These are phyloP conservation scores for Ophion ventricosus DNA, from an alignment of 2,888 invertebrate genomes.

Conservation along the genomic window DNA sequence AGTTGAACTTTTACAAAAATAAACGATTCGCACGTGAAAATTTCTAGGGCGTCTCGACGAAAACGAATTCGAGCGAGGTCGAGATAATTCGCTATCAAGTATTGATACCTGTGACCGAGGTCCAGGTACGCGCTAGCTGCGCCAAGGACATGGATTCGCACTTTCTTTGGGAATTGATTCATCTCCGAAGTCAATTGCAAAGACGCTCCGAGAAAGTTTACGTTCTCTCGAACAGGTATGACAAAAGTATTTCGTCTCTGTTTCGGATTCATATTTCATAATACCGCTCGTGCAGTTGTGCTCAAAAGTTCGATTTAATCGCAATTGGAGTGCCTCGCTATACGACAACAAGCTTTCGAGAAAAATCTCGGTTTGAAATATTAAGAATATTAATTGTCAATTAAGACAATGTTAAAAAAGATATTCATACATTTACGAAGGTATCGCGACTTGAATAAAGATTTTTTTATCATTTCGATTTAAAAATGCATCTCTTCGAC, in stretches of 20 bases:
- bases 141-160: slow-evolving; percentile 98
- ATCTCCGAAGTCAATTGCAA: slow-evolving; percentile 96
- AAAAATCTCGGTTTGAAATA: too few relatives aligned
- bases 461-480: too few relatives aligned
- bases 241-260: not conserved
- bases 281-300: too few relatives aligned
- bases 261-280: too few relatives aligned
- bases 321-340: too few relatives aligned
- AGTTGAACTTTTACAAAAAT: not conserved
- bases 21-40: not conserved
- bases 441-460: too few relatives aligned
- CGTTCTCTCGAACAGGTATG: slow-evolving; percentile 96
- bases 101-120: slow-evolving; percentile 97
- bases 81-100: slow-evolving; percentile 98
- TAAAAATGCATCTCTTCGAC: too few relatives aligned
- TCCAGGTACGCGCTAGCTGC: slow-evolving; percentile 97
- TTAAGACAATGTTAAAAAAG: too few relatives aligned
- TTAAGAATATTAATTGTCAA: too few relatives aligned
- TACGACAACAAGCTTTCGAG: too few relatives aligned
- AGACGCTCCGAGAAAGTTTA: slow-evolving; percentile 98
- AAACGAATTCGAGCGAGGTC: slow-evolving; percentile 93
- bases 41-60: slow-evolving; percentile 92
- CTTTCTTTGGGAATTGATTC: slow-evolving; percentile 98
- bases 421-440: too few relatives aligned
- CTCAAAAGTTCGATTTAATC: too few relatives aligned